phyloP scores from a whole-genome alignment of 1,140 invertebrate species.

The Papilio xuthus region DNA sequence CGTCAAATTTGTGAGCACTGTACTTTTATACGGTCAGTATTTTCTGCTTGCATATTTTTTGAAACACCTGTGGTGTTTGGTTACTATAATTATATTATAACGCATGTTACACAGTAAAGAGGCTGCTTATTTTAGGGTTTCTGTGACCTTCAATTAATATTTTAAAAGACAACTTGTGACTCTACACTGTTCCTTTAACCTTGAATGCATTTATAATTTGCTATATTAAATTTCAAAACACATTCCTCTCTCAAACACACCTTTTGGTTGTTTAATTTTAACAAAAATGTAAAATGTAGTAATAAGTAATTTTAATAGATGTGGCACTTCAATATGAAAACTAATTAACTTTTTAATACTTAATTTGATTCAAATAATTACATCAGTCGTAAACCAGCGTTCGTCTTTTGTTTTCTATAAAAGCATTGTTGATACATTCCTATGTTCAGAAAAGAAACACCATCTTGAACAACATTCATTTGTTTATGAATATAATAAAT shows the following conservation, averaged over 20 bases:
- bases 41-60: conserved; percentile 37
- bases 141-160: not conserved
- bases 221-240: conserved; percentile 1
- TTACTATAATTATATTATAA: not conserved
- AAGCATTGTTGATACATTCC: conserved; percentile 13
- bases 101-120: not conserved
- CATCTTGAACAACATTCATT: not conserved
- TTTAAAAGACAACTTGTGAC: not conserved
- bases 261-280: not conserved
- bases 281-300: not conserved
- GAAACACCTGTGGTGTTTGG: conserved; percentile 48
- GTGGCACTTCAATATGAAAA: not conserved
- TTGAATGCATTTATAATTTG: conserved; percentile 44
- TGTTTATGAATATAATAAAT: not conserved
- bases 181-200: conserved; percentile 54
- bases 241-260: not conserved
- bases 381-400: not conserved
- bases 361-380: not conserved
- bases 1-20: conserved; percentile 34
- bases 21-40: conserved; percentile 56
- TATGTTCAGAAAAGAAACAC: not conserved
- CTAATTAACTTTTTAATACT: not conserved
- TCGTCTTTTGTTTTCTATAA: conserved; percentile 5
- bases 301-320: not conserved
- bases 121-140: conserved; percentile 5